Evolutionary conservation across 2,888 invertebrate species (phyloP), one percentile per base, ranked within the genome.

Genomic region (Rugalucina vietnamica): DNA sequence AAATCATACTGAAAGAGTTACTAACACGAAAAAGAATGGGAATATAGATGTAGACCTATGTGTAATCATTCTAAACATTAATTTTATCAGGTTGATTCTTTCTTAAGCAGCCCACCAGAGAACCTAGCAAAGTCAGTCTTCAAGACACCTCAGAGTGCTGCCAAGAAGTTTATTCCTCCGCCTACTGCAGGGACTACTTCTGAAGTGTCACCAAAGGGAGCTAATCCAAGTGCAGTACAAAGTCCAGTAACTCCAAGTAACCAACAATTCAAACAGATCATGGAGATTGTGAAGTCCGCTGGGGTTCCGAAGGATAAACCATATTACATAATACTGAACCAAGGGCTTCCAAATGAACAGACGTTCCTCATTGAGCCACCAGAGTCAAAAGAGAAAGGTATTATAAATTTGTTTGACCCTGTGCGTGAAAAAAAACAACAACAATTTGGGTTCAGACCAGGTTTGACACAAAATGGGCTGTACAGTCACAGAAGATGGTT

Each of bases 341-440:
- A 88, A 50, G 88, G 88, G 0, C 78, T 70, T 4, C 81, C 88
- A n/a, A 72, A 77, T 69, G 87, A 88, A 60, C 84, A 88, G 39
- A 82, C 79, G 74, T 90, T 82, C 39, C 85, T 88, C 12, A 78
- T 90, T 29, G 84, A 90, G 43, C 90, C 88, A 14, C 77, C 72
- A 3, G 60, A 32, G 21, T 5, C 29, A 60, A 32, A 60, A 29
- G 18, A 29, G 2, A 60, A 60, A 60, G 54, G 54, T 54, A 54
- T 43, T n/a, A n/a, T n/a, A n/a, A n/a, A n/a, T n/a, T n/a, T n/a
- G n/a, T n/a, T n/a, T n/a, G n/a, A n/a, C n/a, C n/a, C n/a, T n/a
- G n/a, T n/a, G n/a, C n/a, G n/a, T n/a, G n/a, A n/a, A n/a, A n/a
- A n/a, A n/a, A n/a, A n/a, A n/a, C n/a, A n/a, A n/a, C n/a, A n/a